These are phyloP conservation scores for Subanguina moxae DNA, from an alignment of 1,140 invertebrate species.

Conservation along the genomic window DNA sequence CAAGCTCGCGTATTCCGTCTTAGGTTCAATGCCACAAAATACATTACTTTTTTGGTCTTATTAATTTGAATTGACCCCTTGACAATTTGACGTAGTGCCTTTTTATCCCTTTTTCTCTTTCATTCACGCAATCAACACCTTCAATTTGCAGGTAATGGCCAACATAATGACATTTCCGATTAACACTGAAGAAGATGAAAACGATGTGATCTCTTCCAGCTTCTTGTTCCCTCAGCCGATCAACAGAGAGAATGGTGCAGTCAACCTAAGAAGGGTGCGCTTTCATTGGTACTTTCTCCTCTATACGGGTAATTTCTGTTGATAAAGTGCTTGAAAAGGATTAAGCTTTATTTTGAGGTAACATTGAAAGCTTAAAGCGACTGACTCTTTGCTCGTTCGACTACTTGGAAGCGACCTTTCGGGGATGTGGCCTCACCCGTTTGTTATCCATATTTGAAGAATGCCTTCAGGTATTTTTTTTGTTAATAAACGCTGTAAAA, in stretches of 20 bases:
- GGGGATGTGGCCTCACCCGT: conserved; percentile 48
- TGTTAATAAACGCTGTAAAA: neutral
- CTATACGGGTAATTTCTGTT: conserved; percentile 40
- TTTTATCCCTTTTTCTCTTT: too few relatives aligned
- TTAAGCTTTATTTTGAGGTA: conserved; percentile 36
- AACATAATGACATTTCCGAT: neutral
- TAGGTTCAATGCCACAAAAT: too few relatives aligned
- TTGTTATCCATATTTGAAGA: conserved; percentile 57
- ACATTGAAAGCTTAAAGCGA: conserved; percentile 53
- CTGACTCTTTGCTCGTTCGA: conserved; percentile 54
- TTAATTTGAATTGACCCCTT: too few relatives aligned
- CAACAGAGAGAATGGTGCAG: conserved; percentile 41
- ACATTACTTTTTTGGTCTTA: too few relatives aligned
- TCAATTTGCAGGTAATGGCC: neutral
- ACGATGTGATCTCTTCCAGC: conserved; percentile 21
- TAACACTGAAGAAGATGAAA: conserved; percentile 17
- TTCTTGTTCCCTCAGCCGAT: conserved; percentile 29
- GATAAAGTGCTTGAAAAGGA: too few relatives aligned
- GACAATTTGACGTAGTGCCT: too few relatives aligned
- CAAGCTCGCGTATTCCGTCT: too few relatives aligned
- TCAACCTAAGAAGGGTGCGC: conserved; percentile 45
- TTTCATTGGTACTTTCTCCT: conserved; percentile 57
- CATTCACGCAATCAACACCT: too few relatives aligned
- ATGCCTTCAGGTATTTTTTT: conserved; percentile 15
- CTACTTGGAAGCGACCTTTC: conserved; percentile 52